A percentile compares a stretch with the other conserved stretches of the same genome.
These are phyloP conservation scores for Syrmaticus mikado DNA, from an alignment of 2,113 vertebrate genomes.

Conservation along the genomic window DNA sequence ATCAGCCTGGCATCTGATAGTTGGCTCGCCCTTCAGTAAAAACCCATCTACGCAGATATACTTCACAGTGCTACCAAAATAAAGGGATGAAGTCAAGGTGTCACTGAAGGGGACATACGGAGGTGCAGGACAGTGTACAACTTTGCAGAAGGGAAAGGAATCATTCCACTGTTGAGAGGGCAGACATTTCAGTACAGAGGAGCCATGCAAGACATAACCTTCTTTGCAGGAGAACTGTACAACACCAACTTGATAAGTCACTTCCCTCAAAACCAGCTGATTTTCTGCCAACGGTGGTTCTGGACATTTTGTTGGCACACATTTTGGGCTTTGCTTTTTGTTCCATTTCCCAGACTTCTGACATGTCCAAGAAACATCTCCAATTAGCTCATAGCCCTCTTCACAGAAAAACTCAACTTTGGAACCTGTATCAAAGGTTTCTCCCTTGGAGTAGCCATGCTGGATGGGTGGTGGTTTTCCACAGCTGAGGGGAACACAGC, in stretches of 20 bases:
- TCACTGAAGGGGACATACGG: conserved; percentile 90
- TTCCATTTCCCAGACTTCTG: conserved; percentile 92
- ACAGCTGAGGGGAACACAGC: conserved; percentile 89
- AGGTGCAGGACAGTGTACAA: conserved; percentile 85
- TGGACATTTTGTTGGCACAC: conserved; percentile 89
- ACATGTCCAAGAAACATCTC: conserved; percentile 90
- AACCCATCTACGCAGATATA: conserved; percentile 94
- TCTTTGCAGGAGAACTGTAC: conserved; percentile 91
- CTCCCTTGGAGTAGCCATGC: conserved; percentile 84
- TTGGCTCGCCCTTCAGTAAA: conserved; percentile 80
- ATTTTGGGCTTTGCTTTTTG: conserved; percentile 82
- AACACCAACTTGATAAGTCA: conserved; percentile 82
- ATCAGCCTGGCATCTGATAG: conserved; percentile 83
- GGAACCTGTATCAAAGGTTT: conserved; percentile 88
- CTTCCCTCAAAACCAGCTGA: conserved; percentile 87
- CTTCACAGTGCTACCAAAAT: conserved; percentile 83
- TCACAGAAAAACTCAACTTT: conserved; percentile 90
- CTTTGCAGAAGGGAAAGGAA: conserved; percentile 91
- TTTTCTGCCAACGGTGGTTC: conserved; percentile 91
- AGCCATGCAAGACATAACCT: conserved; percentile 87
- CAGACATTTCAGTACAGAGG: conserved; percentile 87
- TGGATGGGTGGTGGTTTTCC: conserved; percentile 85
- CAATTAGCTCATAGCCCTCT: conserved; percentile 91
- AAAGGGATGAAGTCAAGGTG: conserved; percentile 74
- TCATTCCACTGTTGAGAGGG: conserved; percentile 91